These are phyloP conservation scores for Prinia subflava DNA, from an alignment of 2,113 vertebrate genomes.

Conservation along the genomic window DNA sequence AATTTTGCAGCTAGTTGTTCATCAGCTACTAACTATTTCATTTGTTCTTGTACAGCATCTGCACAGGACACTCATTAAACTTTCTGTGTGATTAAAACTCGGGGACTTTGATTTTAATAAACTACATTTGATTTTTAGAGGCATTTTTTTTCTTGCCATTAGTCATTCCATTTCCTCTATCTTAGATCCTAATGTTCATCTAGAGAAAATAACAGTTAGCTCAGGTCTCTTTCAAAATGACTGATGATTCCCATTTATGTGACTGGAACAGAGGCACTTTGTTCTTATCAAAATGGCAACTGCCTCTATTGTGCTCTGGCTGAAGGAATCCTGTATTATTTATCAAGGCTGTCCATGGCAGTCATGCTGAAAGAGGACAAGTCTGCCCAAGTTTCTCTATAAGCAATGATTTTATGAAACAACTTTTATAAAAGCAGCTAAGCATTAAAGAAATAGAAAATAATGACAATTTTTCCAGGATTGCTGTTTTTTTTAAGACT, in stretches of 20 bases:
- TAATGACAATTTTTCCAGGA: not conserved
- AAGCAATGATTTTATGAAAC: not conserved
- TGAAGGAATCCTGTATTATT: not conserved
- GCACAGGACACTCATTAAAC: not conserved
- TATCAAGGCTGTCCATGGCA: not conserved
- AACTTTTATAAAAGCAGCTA: not conserved
- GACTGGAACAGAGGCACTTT: constrained; percentile 22
- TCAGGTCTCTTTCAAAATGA: constrained; percentile 39
- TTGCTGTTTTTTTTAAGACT: not conserved
- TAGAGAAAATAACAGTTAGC: constrained; percentile 21
- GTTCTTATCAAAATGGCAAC: constrained; percentile 42
- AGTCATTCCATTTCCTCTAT: not conserved
- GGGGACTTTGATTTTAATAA: not conserved
- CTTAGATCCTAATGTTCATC: constrained; percentile 5
- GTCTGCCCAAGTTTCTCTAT: not conserved
- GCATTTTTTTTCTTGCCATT: not conserved
- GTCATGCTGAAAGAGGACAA: not conserved
- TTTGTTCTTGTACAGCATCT: not conserved
- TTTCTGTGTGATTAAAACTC: not conserved
- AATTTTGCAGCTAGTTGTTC: not conserved
- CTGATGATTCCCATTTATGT: not conserved
- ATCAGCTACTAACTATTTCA: not conserved
- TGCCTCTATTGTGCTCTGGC: not conserved
- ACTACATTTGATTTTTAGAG: not conserved
- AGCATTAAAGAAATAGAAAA: not conserved